Percentiles rank a stretch among this genome's conserved stretches.
phyloP scores from a whole-genome alignment of 2,888 invertebrate genomes.

The Caenorhabditis plicata region DNA sequence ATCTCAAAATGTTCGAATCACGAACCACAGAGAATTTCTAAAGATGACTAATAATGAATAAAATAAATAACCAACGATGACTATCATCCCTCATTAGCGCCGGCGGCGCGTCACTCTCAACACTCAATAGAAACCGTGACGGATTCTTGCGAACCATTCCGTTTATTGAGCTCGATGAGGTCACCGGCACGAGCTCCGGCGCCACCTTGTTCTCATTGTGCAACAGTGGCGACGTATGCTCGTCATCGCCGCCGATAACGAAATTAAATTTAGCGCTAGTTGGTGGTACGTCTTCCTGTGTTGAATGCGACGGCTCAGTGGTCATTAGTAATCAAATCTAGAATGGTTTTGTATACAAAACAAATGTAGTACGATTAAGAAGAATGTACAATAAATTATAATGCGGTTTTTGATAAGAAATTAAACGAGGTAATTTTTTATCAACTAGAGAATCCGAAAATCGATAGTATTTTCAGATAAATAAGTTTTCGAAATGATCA shows the following conservation, averaged over 20 bases:
- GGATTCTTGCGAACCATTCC: constrained; percentile 22
- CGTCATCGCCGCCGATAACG: constrained; percentile 37
- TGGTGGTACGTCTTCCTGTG: not conserved
- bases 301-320: not conserved
- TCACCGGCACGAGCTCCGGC: constrained; percentile 2
- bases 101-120: constrained; percentile 25
- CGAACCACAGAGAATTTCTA: not conserved
- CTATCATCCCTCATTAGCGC: constrained; percentile 39
- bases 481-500: no score
- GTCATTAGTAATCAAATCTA: no score
- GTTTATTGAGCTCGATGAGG: constrained; percentile 1
- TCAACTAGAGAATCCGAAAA: not conserved
- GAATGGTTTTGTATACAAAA: no score
- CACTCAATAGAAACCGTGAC: constrained; percentile 28
- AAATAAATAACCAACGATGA: constrained; percentile 32
- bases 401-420: not conserved
- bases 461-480: not conserved
- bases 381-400: no score
- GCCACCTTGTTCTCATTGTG: constrained; percentile 12
- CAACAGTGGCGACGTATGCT: constrained; percentile 16
- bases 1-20: not conserved
- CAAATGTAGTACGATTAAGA: no score
- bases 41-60: not conserved
- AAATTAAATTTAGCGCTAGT: constrained; percentile 20
- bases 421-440: not conserved